Evolutionary conservation across 1,140 invertebrate species (phyloP), one percentile per base, ranked within the genome.

Genomic region (Cheumatopsyche charites): DNA sequence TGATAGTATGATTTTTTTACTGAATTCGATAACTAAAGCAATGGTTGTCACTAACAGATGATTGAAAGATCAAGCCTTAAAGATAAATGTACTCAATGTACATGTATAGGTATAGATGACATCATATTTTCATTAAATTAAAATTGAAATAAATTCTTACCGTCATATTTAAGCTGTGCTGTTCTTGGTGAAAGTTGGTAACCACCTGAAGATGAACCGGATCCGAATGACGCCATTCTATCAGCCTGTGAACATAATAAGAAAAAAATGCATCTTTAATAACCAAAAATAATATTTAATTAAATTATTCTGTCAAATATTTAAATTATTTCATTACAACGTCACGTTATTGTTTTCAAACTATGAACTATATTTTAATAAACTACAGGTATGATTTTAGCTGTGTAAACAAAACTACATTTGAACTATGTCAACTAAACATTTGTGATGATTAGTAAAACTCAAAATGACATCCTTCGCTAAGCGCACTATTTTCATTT

Each of bases 221-320:
- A 65, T 67, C 74, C 74, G 36, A 76, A 76, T 25, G 72, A 47
- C n/a, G 74, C 49, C 74, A 76, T 76, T 72, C 74, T 76, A 47
- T 76, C 74, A 0, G 74, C 70, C 74, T 76, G 68, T 36, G 43
- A 42, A 75, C n/a, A 70, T 62, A 69, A 29, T 4, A 36, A 4
- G 29, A 36, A 36, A 36, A 4, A 4, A 4, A 4, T 36, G 3
- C 9, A 3, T 36, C 29, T 36, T 9, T 36, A 12, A 36, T 15
- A 66, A 47, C 49, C 21, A 63, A 9, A 41, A 63, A 63, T 25
- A n/a, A n/a, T n/a, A n/a, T n/a, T 63, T 25, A 61, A 12, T 36
- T 62, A 62, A 62, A 62, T 23, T 25, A 62, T 12, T 7, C 25
- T 62, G 17, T 43, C 42, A 43, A 9, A 43, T 9, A 9, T 9